Evolutionary conservation across 1,140 invertebrate species (phyloP), one percentile per base, ranked within the genome.

Genomic region (Ips typographus): DNA sequence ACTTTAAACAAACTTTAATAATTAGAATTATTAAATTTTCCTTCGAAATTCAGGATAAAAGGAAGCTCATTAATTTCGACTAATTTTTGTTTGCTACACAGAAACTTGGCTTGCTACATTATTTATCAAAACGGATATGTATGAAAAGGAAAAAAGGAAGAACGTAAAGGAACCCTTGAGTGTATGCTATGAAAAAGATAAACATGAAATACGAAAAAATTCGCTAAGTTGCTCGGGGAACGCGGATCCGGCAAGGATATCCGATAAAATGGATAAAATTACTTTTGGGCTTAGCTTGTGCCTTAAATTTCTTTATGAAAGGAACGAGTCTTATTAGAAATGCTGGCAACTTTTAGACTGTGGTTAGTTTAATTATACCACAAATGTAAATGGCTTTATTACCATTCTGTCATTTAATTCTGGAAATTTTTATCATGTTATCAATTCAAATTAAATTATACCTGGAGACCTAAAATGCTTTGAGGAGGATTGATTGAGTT

Each of bases 171-270:
- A 63, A 37, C 49, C 61, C n/a, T 41, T 63, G 49, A 52, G 61
- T 63, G 40, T 63, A 51, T 52, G 44, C 44, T 40, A 63, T 63
- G 61, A 51, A 63, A 63, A 63, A 63, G 61, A 63, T 63, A 63
- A 63, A 63, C 61, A 63, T 52, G 40, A 63, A 63, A 52, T 40
- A 22, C 49, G 6, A 63, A 63, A 63, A 63, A 63, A 63, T 22
- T 51, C 61, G 41, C 22, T 52, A 4, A 49, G 43, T 52, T 36
- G n/a, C 61, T 63, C 43, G 36, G 7, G 52, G 61, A 63, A 63
- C 41, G 22, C n/a, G 44, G 40, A 61, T 44, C 59, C 59, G 43
- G 40, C 4, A 4, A 22, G 59, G 59, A 59, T 61, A 61, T 61
- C 59, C 59, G 40, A 61, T 61, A 61, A 61, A 61, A 61, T 61